Percentiles rank a stretch among this genome's conserved stretches.
Conservation (phyloP, 2,797 vertebrate genomes). For the Synanceia verrucosa region DNA sequence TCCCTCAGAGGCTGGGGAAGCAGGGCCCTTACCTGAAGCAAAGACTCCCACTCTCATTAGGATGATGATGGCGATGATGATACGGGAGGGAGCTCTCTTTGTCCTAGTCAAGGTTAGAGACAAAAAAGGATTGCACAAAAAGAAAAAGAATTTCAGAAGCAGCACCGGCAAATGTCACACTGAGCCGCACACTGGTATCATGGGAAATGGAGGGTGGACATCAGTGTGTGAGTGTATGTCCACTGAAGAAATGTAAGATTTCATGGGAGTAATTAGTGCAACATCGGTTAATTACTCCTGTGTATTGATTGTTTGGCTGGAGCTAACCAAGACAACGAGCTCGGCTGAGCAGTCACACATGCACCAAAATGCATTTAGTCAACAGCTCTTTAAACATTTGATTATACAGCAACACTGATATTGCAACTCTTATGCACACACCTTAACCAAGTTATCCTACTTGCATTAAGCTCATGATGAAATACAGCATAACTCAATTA, state of each 20-base stretch:
- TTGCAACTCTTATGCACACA: conserved; percentile 18
- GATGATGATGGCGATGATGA: conserved; percentile 66
- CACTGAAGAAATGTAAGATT: conserved; percentile 70
- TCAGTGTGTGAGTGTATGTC: conserved; percentile 1
- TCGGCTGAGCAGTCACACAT: conserved; percentile 52
- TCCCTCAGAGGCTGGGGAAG: conserved; percentile 65
- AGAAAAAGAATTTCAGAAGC: conserved; percentile 22
- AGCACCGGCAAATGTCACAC: background rate
- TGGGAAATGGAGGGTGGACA: conserved; percentile 5
- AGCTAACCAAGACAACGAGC: conserved; percentile 66
- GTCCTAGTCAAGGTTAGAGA: conserved; percentile 83
- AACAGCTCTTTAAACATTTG: conserved; percentile 33
- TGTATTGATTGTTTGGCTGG: conserved; percentile 74
- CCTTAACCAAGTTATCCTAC: conserved; percentile 29
- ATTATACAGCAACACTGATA: conserved; percentile 26
- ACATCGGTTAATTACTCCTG: conserved; percentile 76
- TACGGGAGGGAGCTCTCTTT: conserved; percentile 69
- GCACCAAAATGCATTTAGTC: conserved; percentile 34
- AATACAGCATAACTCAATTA: conserved; percentile 19
- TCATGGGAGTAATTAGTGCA: conserved; percentile 78
- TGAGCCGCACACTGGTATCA: background rate
- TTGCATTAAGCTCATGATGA: conserved; percentile 15
- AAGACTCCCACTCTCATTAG: conserved; percentile 83
- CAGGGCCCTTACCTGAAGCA: conserved; percentile 80
- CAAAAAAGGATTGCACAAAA: conserved; percentile 13